These are phyloP conservation scores for Pocillopora damicornis DNA, from an alignment of 64 coral and sea anemone genomes.

Conservation along the genomic window DNA sequence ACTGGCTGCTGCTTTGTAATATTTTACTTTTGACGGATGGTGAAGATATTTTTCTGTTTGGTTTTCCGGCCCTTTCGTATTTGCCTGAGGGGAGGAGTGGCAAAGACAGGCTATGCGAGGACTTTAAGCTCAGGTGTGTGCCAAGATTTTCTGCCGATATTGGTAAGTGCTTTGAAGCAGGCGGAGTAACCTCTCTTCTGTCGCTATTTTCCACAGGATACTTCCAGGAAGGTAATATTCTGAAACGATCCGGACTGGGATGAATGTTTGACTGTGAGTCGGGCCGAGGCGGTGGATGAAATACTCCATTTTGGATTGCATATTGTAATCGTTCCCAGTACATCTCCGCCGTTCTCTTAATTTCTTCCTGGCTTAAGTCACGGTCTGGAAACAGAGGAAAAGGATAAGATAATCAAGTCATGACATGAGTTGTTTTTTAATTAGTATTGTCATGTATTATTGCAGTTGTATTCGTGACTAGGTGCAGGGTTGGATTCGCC, in stretches of 20 bases:
- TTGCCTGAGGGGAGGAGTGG: conserved; percentile 4
- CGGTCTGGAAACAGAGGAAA: neutral
- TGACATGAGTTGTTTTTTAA: no score
- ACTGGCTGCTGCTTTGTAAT: neutral
- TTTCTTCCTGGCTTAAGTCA: neutral
- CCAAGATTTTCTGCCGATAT: neutral
- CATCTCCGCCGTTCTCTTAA: conserved; percentile 13
- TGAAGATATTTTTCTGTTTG: neutral
- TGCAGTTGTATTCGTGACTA: no score
- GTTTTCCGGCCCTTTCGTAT: neutral
- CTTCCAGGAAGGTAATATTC: neutral
- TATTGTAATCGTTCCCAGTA: conserved; percentile 16
- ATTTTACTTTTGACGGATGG: neutral
- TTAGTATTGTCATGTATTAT: no score
- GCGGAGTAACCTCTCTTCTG: neutral
- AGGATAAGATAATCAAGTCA: neutral
- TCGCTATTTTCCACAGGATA: conserved; percentile 21
- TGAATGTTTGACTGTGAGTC: neutral
- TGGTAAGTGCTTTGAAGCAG: neutral
- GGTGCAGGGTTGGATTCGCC: no score
- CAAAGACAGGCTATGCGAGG: neutral
- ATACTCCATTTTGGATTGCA: neutral
- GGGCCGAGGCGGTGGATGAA: neutral
- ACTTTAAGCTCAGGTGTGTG: neutral
- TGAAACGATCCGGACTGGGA: neutral